phyloP scores from a whole-genome alignment of 2,888 invertebrate species.

The Drosophila heteroneura region DNA sequence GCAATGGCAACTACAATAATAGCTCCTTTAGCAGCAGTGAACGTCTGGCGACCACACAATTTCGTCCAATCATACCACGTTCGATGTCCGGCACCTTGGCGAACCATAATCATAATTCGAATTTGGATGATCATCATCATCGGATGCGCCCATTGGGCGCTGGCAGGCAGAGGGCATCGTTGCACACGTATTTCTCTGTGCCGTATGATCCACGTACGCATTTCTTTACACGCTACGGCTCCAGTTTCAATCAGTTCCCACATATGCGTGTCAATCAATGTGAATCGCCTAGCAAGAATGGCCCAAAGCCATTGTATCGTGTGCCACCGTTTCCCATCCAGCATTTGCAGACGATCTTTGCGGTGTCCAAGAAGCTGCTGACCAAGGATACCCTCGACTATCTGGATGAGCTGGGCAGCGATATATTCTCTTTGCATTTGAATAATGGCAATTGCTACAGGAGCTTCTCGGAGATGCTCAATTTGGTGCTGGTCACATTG shows the following conservation, averaged over 20 bases:
- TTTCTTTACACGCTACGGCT: slow-evolving; percentile 96
- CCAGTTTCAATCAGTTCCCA: slow-evolving; percentile 96
- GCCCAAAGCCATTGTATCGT: slow-evolving; percentile 50
- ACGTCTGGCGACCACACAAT: slow-evolving; percentile 89
- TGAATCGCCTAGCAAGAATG: slow-evolving; percentile 90
- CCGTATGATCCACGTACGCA: slow-evolving; percentile 93
- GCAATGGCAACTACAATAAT: slow-evolving; percentile 34
- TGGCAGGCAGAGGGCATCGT: slow-evolving; percentile 72
- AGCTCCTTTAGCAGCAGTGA: slow-evolving; percentile 86
- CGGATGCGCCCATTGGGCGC: slow-evolving; percentile 63
- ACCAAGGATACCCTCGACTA: slow-evolving; percentile 93
- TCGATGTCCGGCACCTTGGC: slow-evolving; percentile 94
- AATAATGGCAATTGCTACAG: slow-evolving; percentile 95
- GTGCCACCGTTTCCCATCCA: slow-evolving; percentile 86
- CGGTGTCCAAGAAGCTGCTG: slow-evolving; percentile 93
- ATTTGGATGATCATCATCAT: slow-evolving; percentile 70
- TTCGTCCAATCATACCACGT: slow-evolving; percentile 95
- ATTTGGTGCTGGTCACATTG: slow-evolving; percentile 96
- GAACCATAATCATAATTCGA: slow-evolving; percentile 37
- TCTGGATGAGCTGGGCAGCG: slow-evolving; percentile 93
- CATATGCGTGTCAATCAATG: slow-evolving; percentile 89
- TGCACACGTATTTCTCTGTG: slow-evolving; percentile 88
- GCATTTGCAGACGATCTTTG: slow-evolving; percentile 92
- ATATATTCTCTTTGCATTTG: slow-evolving; percentile 90
- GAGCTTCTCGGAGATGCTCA: slow-evolving; percentile 97